Evolutionary conservation across 2,113 vertebrate species (phyloP).

Genomic region (Zootoca vivipara): DNA sequence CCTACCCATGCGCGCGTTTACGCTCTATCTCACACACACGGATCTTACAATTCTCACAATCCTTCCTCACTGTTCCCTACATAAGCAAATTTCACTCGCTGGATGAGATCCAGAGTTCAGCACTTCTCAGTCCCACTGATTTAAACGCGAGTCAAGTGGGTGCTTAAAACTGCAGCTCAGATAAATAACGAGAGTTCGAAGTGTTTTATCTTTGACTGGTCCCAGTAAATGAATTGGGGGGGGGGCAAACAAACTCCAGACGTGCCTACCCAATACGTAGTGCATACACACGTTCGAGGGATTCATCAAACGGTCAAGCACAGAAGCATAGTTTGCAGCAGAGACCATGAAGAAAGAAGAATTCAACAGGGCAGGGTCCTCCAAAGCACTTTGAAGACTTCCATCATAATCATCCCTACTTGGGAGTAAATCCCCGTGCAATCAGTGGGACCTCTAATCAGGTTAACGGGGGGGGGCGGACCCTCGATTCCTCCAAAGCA

Average conservation of each 20-base stretch:
- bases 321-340: not conserved
- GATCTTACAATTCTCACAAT: not conserved
- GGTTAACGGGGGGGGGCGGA: too few relatives aligned
- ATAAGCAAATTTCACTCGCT: not conserved
- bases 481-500: not conserved
- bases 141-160: not conserved
- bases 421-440: not conserved
- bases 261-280: not conserved
- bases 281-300: not conserved
- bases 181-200: not conserved
- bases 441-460: not conserved
- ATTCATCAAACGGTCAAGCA: not conserved
- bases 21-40: too few relatives aligned
- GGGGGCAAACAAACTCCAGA: not conserved
- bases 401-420: not conserved
- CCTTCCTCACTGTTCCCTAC: too few relatives aligned
- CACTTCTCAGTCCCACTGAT: not conserved
- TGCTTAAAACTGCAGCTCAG: not conserved
- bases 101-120: not conserved
- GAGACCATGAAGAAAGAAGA: not conserved
- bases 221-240: too few relatives aligned
- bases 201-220: not conserved
- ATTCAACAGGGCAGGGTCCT: not conserved
- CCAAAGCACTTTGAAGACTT: constrained; percentile 1
- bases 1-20: not conserved